Conservation (phyloP, 2,888 invertebrate species). For the Diarsia dahlii region DNA sequence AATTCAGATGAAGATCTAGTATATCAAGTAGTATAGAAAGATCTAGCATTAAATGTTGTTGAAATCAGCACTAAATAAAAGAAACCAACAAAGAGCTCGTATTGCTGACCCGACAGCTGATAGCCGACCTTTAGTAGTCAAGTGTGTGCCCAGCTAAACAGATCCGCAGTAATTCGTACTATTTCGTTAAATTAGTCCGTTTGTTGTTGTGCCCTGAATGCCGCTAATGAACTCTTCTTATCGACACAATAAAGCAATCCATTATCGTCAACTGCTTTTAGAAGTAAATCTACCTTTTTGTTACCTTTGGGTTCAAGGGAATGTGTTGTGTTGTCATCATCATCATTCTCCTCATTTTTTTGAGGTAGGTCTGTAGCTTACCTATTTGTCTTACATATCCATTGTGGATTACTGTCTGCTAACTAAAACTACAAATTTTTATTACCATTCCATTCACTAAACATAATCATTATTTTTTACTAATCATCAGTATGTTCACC, state of each 20-base stretch:
- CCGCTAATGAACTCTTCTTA: conserved; percentile 63
- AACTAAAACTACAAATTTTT: not conserved
- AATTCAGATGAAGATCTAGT: not conserved
- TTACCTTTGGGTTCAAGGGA: not conserved
- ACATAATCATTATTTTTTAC: not conserved
- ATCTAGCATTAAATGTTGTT: not conserved
- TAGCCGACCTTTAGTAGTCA: not conserved
- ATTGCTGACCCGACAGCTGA: conserved; percentile 4
- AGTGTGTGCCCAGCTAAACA: conserved; percentile 40
- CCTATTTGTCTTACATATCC: too few relatives aligned
- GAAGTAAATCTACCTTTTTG: conserved; percentile 20
- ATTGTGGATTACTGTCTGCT: too few relatives aligned
- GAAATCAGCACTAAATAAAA: conserved; percentile 17
- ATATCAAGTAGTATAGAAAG: too few relatives aligned
- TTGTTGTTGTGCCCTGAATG: conserved; percentile 60
- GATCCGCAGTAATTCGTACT: conserved; percentile 53
- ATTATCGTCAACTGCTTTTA: conserved; percentile 42
- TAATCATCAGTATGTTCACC: not conserved
- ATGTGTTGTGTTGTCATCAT: not conserved
- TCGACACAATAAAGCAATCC: conserved; percentile 46
- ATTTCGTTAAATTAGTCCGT: conserved; percentile 64
- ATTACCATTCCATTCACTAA: not conserved
- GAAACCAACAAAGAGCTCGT: conserved; percentile 10
- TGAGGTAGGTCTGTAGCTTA: too few relatives aligned
- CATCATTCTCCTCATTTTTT: not conserved